Conservation (phyloP, 2,113 vertebrate species). For the Sakesphorus luctuosus region DNA sequence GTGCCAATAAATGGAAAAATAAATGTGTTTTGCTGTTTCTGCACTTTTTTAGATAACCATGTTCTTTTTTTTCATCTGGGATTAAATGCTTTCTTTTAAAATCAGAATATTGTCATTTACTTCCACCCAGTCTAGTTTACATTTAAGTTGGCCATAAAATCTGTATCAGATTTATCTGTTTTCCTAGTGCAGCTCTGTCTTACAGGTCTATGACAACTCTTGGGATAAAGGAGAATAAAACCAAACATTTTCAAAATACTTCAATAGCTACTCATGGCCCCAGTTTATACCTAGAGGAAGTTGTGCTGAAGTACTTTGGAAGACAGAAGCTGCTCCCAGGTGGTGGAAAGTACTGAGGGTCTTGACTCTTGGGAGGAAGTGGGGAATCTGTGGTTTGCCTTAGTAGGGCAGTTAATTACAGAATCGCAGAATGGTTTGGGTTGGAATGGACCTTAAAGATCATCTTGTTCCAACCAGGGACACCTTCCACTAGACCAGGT, state of each 20-base stretch:
- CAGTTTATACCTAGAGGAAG: background rate
- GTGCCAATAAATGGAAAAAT: conserved; percentile 56
- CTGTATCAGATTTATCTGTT: background rate
- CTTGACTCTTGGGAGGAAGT: background rate
- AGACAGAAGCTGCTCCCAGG: background rate
- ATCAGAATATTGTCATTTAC: background rate
- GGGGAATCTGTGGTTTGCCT: background rate
- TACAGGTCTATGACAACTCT: background rate
- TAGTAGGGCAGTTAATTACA: background rate
- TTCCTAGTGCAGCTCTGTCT: background rate
- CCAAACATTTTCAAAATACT: background rate
- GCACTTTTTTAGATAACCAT: background rate
- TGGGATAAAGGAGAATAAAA: background rate
- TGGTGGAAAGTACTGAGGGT: background rate
- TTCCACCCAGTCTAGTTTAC: background rate
- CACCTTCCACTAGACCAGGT: background rate
- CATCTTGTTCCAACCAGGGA: background rate
- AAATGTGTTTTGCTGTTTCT: background rate
- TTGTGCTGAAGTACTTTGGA: background rate
- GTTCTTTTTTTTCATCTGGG: background rate
- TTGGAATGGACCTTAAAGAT: background rate
- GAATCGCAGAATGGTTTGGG: background rate
- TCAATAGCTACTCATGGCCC: background rate
- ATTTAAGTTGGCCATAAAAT: background rate
- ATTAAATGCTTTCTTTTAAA: background rate